phyloP scores from a whole-genome alignment of 2,797 vertebrate species.

The Characodon lateralis region DNA sequence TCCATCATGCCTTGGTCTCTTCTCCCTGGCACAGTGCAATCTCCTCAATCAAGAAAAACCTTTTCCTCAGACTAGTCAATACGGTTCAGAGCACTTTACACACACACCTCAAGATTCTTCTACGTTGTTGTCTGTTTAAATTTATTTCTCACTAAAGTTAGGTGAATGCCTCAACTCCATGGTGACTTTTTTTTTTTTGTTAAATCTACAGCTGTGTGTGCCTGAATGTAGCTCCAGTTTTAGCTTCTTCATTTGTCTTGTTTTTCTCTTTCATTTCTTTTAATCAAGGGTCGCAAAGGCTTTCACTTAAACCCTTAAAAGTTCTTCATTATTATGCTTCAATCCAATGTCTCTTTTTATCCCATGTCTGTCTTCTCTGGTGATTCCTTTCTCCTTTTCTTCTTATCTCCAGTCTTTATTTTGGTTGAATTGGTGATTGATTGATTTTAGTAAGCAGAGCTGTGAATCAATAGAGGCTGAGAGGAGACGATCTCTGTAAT shows the following conservation, averaged over 20 bases:
- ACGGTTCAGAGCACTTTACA: slow-evolving; percentile 44
- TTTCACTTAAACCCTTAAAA: slow-evolving; percentile 12
- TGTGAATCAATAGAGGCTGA: slow-evolving; percentile 59
- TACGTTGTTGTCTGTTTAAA: slow-evolving; percentile 54
- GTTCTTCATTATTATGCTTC: slow-evolving; percentile 12
- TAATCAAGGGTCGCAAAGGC: neutral
- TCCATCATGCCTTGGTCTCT: slow-evolving; percentile 48
- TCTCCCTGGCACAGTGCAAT: slow-evolving; percentile 36
- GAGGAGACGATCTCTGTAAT: slow-evolving; percentile 54
- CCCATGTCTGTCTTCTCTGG: slow-evolving; percentile 1
- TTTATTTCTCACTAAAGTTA: slow-evolving; percentile 25
- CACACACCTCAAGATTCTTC: slow-evolving; percentile 31
- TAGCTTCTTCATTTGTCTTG: neutral
- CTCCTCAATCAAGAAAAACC: slow-evolving; percentile 57
- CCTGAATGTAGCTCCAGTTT: neutral
- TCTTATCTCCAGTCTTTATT: slow-evolving; percentile 39
- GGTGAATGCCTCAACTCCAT: slow-evolving; percentile 27
- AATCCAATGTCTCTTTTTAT: neutral
- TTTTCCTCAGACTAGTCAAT: slow-evolving; percentile 65
- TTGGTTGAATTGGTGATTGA: slow-evolving; percentile 71
- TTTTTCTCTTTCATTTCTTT: neutral
- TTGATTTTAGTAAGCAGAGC: slow-evolving; percentile 64
- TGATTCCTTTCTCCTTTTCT: slow-evolving; percentile 4
- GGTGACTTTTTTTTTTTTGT: slow-evolving; percentile 1
- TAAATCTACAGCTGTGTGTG: neutral